Percentiles rank a stretch among this genome's conserved stretches.
These are phyloP conservation scores for Ophion ellenae DNA, from an alignment of 2,888 invertebrate genomes.

Conservation along the genomic window DNA sequence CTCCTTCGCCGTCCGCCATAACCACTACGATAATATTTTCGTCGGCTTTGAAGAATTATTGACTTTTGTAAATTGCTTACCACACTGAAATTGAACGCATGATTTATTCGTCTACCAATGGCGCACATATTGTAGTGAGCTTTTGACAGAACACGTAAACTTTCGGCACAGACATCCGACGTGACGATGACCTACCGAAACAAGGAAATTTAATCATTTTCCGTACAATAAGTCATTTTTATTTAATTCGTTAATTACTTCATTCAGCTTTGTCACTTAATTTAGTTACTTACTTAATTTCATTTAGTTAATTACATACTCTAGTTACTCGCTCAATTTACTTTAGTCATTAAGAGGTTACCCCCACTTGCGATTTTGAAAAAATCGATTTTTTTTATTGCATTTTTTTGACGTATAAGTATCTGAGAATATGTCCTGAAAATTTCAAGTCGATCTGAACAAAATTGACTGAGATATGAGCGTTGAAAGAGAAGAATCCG, in stretches of 20 bases:
- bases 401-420: too few species aligned
- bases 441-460: too few species aligned
- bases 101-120: slow-evolving; percentile 48
- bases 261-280: too few species aligned
- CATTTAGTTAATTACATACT: too few species aligned
- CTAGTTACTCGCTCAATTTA: too few species aligned
- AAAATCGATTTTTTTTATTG: too few species aligned
- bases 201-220: neutral
- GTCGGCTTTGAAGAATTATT: too few species aligned
- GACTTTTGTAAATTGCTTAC: slow-evolving; percentile 26
- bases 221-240: neutral
- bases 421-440: too few species aligned
- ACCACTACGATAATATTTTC: neutral
- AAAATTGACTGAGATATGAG: too few species aligned
- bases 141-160: slow-evolving; percentile 43
- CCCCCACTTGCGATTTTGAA: too few species aligned
- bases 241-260: neutral
- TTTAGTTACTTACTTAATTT: neutral
- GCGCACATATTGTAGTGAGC: slow-evolving; percentile 51
- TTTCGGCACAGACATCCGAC: slow-evolving; percentile 56
- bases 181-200: slow-evolving; percentile 12
- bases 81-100: slow-evolving; percentile 32
- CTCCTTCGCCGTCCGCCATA: neutral
- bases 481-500: too few species aligned
- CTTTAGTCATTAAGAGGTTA: too few species aligned